Percentiles rank a stretch among this genome's conserved stretches.
phyloP scores from a whole-genome alignment of 2,113 vertebrate genomes.

The Pimephales promelas region DNA sequence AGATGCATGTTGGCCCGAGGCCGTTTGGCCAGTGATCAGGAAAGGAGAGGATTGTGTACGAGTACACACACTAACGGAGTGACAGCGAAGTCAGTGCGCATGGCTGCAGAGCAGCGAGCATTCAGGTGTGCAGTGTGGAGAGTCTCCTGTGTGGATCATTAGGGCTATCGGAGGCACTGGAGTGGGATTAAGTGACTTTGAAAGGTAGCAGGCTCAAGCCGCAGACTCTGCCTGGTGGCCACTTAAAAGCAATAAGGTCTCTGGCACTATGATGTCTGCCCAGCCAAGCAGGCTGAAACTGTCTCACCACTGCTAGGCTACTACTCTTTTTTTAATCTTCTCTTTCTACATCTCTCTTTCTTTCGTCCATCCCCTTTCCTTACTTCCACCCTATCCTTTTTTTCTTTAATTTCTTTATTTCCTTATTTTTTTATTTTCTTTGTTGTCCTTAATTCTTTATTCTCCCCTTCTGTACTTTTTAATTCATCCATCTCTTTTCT shows the following conservation, averaged over 20 bases:
- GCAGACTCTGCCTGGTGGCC: slow-evolving; percentile 44
- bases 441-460: not conserved
- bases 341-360: slow-evolving; percentile 37
- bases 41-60: slow-evolving; percentile 28
- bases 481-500: not conserved
- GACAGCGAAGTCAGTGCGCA: slow-evolving; percentile 33
- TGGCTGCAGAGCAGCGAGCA: slow-evolving; percentile 26
- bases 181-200: slow-evolving; percentile 74
- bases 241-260: slow-evolving; percentile 50
- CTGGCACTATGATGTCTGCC: slow-evolving; percentile 36
- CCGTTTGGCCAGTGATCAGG: slow-evolving; percentile 29
- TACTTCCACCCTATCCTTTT: not conserved
- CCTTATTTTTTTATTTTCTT: not conserved
- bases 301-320: not conserved
- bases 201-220: slow-evolving; percentile 44
- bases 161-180: slow-evolving; percentile 74
- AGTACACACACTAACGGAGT: slow-evolving; percentile 49
- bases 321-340: not conserved
- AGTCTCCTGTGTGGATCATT: slow-evolving; percentile 71
- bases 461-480: not conserved
- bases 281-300: slow-evolving; percentile 28
- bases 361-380: not conserved
- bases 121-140: slow-evolving; percentile 43
- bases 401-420: not conserved
- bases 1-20: slow-evolving; percentile 25